Conservation (phyloP, 1,140 invertebrate genomes). For the Drosophila rufa region DNA sequence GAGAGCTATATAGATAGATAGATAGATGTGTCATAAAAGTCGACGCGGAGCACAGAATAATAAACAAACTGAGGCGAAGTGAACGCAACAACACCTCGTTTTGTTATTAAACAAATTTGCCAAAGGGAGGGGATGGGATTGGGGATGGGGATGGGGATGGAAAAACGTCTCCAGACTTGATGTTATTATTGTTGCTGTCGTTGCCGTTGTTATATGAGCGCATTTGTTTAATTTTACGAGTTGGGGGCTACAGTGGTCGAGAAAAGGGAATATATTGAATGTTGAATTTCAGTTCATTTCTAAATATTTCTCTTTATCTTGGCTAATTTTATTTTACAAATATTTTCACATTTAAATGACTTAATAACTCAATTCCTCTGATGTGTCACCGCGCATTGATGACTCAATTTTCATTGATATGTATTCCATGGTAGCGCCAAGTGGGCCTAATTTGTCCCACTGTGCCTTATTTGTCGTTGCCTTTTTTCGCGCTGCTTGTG, state of each 20-base stretch:
- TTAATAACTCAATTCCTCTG: too few relatives aligned
- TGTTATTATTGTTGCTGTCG: constrained; percentile 16
- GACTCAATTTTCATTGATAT: constrained; percentile 2
- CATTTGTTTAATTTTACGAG: constrained; percentile 45
- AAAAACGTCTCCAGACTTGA: constrained; percentile 19
- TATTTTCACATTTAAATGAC: too few relatives aligned
- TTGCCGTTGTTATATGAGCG: constrained; percentile 18
- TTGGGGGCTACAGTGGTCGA: background rate
- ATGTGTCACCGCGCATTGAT: constrained; percentile 4
- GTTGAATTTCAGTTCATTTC: too few relatives aligned
- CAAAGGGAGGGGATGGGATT: background rate
- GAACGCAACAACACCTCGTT: constrained; percentile 26
- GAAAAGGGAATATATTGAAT: background rate
- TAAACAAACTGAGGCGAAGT: constrained; percentile 26
- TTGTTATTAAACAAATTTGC: constrained; percentile 51
- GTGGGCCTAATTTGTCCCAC: constrained; percentile 22
- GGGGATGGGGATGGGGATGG: background rate
- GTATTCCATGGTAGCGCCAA: constrained; percentile 6
- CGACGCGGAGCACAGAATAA: constrained; percentile 19
- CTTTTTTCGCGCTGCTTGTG: constrained; percentile 1
- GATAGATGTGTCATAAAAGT: constrained; percentile 42
- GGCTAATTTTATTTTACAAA: too few relatives aligned
- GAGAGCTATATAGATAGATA: background rate
- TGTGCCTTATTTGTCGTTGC: constrained; percentile 26
- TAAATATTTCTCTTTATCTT: too few relatives aligned